Evolutionary conservation across 2,113 vertebrate genomes (phyloP).

Genomic region (Cyprinodon variegatus): DNA sequence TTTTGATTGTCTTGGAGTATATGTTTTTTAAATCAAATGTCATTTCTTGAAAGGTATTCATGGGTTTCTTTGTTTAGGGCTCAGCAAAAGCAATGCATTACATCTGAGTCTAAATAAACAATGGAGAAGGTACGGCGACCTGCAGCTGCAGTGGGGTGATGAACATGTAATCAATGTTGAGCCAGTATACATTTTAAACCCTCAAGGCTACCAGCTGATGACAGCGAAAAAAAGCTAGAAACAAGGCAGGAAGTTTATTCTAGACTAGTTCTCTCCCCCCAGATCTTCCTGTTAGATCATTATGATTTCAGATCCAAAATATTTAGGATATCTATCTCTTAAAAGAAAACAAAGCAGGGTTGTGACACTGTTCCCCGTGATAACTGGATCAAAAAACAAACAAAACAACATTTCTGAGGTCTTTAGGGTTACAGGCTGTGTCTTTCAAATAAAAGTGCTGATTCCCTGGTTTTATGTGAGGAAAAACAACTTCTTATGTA

Average conservation of each 20-base stretch:
- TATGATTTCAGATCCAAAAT: background rate
- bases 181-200: constrained; percentile 54
- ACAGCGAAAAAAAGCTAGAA: constrained; percentile 44
- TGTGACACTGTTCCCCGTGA: constrained; percentile 49
- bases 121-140: constrained; percentile 11
- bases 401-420: constrained; percentile 5
- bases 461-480: background rate
- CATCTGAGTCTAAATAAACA: constrained; percentile 27
- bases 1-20: background rate
- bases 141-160: constrained; percentile 47
- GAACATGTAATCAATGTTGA: constrained; percentile 49
- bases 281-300: background rate
- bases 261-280: constrained; percentile 27
- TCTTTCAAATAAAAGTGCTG: background rate
- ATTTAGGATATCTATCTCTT: too few species aligned
- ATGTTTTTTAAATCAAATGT: constrained; percentile 11
- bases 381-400: constrained; percentile 55
- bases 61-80: constrained; percentile 22
- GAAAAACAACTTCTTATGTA: background rate
- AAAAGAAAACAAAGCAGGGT: constrained; percentile 46
- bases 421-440: background rate
- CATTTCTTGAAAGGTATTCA: background rate
- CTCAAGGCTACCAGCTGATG: constrained; percentile 27
- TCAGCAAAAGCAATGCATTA: constrained; percentile 32
- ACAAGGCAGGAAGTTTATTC: constrained; percentile 50